Base-by-base conservation (phyloP, 2,797 vertebrate genomes). In the Malurus splendens region DNA sequence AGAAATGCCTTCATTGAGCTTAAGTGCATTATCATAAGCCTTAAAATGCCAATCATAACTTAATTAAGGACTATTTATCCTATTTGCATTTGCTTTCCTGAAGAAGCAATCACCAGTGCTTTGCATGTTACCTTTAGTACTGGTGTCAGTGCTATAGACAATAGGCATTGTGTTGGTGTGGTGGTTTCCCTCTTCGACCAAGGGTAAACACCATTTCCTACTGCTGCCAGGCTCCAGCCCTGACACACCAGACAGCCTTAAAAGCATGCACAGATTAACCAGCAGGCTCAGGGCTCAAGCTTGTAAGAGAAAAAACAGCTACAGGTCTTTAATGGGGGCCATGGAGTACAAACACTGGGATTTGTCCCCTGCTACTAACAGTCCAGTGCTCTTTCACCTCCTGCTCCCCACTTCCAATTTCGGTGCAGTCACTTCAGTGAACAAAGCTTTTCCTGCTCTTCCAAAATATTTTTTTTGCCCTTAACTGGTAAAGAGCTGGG, bases 321-420 rank as follows among this genome's bases (percentile, higher is more conserved):
- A 12, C 12, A 48, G 20, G 16, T 24, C 67, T 68, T 14, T 9
- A 75, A 1, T 0, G 2, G 11, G 14, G 51, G 7, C 39, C 25
- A 19, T 0, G 14, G 10, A 5, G 47, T 42, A 15, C 18, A 50
- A 90, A 72, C 1, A 2, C 32, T 42, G 50, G 33, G 30, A 70
- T 61, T n/a, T 0, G 0, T 56, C 19, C 42, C 44, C 38, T 77
- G 39, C 13, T 68, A n/a, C 24, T 5, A 32, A 23, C 1, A 1
- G 38, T n/a, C 41, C 61, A 54, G 27, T 5, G 4, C 22, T 82
- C 52, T 45, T 88, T 18, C 50, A 54, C 30, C 42, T 65, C 36
- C 55, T 1, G 1, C 30, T 86, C 57, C 66, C 33, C 45, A 33
- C 36, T 74, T 87, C 5, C 25, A 61, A 44, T 39, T 45, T 44